Conservation (phyloP, 2,888 invertebrate genomes). For the Calameuta idolon region DNA sequence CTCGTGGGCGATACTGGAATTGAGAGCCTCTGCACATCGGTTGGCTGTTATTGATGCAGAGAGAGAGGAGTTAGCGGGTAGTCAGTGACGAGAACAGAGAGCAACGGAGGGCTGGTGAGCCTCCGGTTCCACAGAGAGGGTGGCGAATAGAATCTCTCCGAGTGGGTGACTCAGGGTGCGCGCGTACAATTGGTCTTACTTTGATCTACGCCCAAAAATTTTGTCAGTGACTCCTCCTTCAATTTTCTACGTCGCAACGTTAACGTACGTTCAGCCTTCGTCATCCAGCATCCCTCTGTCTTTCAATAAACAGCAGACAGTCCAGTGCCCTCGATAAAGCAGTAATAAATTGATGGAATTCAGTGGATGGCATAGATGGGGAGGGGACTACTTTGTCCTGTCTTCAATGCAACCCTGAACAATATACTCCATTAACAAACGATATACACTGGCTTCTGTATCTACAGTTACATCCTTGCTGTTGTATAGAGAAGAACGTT, state of each 20-base stretch:
- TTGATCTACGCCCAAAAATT: background rate
- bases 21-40: slow-evolving; percentile 44
- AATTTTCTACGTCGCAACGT: background rate
- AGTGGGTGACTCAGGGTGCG: slow-evolving; percentile 42
- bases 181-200: slow-evolving; percentile 37
- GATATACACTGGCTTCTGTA: background rate
- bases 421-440: background rate
- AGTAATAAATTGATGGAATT: slow-evolving; percentile 36
- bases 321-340: slow-evolving; percentile 35
- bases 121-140: background rate
- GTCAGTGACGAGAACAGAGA: background rate
- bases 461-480: background rate
- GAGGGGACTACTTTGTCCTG: background rate
- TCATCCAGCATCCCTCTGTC: background rate
- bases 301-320: slow-evolving; percentile 15
- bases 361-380: background rate
- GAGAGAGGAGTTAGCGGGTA: background rate
- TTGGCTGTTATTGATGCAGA: slow-evolving; percentile 49
- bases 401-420: background rate
- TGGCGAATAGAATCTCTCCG: background rate
- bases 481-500: background rate
- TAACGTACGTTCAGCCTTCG: background rate
- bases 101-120: background rate
- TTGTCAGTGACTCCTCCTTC: background rate
- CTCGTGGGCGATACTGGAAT: slow-evolving; percentile 19